These are phyloP conservation scores for Hylaeus volcanicus DNA, from an alignment of 1,140 invertebrate species.

Conservation along the genomic window DNA sequence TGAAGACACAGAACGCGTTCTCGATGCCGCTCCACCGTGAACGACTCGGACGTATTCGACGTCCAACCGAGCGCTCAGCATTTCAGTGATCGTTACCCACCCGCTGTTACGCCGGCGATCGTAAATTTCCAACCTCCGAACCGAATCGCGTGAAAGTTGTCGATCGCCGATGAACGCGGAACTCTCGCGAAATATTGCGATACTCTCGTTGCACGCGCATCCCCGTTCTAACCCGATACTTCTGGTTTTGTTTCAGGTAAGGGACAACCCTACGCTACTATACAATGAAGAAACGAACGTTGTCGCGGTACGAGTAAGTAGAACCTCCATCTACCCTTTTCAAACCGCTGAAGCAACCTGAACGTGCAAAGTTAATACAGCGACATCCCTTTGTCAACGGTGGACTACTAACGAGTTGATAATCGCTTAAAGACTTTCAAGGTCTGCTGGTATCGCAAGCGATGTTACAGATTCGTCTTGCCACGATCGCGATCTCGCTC, in stretches of 20 bases:
- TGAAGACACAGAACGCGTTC: constrained; percentile 36
- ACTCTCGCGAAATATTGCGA: too few relatives aligned
- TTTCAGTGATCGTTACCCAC: constrained; percentile 34
- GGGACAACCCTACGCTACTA: constrained; percentile 16
- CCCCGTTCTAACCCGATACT: neutral
- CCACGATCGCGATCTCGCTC: neutral
- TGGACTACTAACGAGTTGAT: too few relatives aligned
- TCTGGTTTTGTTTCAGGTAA: constrained; percentile 75
- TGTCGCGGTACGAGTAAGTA: constrained; percentile 50
- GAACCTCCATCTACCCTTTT: constrained; percentile 11
- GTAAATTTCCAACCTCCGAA: neutral
- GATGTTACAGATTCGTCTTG: too few relatives aligned
- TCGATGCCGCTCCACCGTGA: neutral
- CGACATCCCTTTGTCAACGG: neutral
- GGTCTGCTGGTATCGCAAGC: too few relatives aligned
- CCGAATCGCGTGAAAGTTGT: constrained; percentile 2
- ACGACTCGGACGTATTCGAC: neutral
- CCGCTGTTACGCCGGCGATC: constrained; percentile 18
- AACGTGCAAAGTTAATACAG: neutral
- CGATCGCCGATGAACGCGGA: too few relatives aligned
- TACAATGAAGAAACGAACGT: constrained; percentile 24
- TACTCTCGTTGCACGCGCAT: neutral
- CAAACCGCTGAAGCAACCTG: neutral
- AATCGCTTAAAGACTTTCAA: too few relatives aligned
- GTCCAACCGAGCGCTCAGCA: constrained; percentile 31